Base-by-base conservation (phyloP, 1,140 invertebrate genomes). In the Muscidifurax raptorellus region DNA sequence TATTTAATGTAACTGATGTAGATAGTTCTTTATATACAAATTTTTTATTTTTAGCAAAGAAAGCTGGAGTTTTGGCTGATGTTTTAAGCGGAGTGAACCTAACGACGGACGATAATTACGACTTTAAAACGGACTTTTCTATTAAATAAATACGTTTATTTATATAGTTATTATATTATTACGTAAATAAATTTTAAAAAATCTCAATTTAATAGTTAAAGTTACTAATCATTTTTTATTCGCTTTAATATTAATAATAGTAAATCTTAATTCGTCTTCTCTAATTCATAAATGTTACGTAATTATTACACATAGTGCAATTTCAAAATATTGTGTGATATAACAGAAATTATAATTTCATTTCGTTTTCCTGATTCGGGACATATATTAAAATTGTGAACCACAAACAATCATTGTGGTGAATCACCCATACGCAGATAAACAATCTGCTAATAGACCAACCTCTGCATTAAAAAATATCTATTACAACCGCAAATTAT, bases 111-210 rank as follows among this genome's bases (percentile, higher is more conserved):
- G 88, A 92, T 74, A 86, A 91, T 86, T 92, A 92, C 77, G 87
- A 92, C 30, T 92, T 93, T 28, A 88, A 88, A 85, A 90, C 88
- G 4, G 90, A 92, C 84, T 92, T 92, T 82, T 86, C 84, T 52
- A 59, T 81, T 52, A 76, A 40, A 52, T 75, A 67, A 80, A 64
- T 67, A 32, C 18, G 30, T 64, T 44, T 44, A 44, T 75, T 75
- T 76, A 64, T 67, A 64, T 82, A 32, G 72, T 74, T 78, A 67
- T 67, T 67, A 72, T 71, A 71, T 28, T 71, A 59, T 59, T 59
- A 59, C 27, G 3, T 47, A 7, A 80, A 71, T 52, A 80, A 52
- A 72, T 72, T 6, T 1, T 22, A 6, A n/a, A 7, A 59, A 22
- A 59, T n/a, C 22, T n/a, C 0, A 59, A n/a, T 59, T 40, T 40